Evolutionary conservation across 2,797 vertebrate species (phyloP), one percentile per base, ranked within the genome.

Genomic region (Eleutherodactylus coqui): DNA sequence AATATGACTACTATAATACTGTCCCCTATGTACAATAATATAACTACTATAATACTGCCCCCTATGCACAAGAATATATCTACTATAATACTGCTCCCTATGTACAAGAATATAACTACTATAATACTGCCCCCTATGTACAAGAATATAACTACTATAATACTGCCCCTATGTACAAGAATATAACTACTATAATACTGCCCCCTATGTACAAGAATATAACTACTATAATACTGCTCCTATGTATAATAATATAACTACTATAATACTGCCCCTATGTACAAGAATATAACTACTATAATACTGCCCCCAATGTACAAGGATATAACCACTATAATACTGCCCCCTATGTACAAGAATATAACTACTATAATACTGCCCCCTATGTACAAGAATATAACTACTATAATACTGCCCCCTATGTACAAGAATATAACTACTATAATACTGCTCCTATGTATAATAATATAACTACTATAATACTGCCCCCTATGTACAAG

Each of bases 141-240:
- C 62, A 60, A 29, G 58, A 60, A 60, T 60, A 60, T 60, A 60
- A 60, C 58, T 60, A 60, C 27, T 60, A 60, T 60, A 60, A 60
- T 29, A 29, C 58, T 60, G 27, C 58, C n/a, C 62, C 29, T 67
- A 67, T 34, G 14, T 67, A 67, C 62, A 67, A 19, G 62, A 69
- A 69, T 69, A 69, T 69, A 69, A 69, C 64, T 69, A 24, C 62
- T 67, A 67, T 67, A 67, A 67, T 67, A n/a, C n/a, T n/a, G n/a
- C n/a, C n/a, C n/a, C n/a, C n/a, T n/a, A n/a, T n/a, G n/a, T n/a
- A n/a, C n/a, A n/a, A n/a, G n/a, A n/a, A n/a, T n/a, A n/a, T n/a
- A 67, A 55, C 51, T 55, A 55, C 55, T 29, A 60, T 60, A 60
- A 60, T 29, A 60, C 58, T 29, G 58, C 7, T n/a, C 58, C 58